These are phyloP conservation scores for Aphelocoma coerulescens DNA, from an alignment of 2,113 vertebrate genomes.

Conservation along the genomic window DNA sequence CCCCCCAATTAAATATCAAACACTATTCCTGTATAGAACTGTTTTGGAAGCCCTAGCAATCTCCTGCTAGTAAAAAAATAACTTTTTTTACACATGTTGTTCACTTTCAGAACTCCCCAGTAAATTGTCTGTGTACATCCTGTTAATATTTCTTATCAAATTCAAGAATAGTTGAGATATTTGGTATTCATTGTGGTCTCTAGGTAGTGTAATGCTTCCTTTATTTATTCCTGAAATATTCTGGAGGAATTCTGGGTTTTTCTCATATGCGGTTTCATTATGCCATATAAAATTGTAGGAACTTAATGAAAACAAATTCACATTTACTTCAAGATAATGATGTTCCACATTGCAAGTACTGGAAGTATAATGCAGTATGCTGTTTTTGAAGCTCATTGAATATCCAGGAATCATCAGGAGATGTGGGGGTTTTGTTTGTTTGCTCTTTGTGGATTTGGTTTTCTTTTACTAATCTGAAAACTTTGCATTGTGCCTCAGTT, in stretches of 20 bases:
- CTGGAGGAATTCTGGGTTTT: not conserved
- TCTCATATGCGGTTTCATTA: not conserved
- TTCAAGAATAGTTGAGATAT: not conserved
- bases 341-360: not conserved
- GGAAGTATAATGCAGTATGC: not conserved
- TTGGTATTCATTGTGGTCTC: not conserved
- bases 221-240: not conserved
- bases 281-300: not conserved
- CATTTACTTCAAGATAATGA: not conserved
- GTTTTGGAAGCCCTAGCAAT: not conserved
- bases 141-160: not conserved
- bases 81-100: not conserved
- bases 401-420: not conserved
- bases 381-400: not conserved
- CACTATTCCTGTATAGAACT: not conserved
- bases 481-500: not conserved
- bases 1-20: not conserved
- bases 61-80: not conserved
- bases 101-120: not conserved
- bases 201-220: not conserved
- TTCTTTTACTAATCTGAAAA: not conserved
- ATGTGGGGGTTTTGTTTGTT: not conserved
- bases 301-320: not conserved
- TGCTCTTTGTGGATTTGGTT: not conserved
- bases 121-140: not conserved